These are phyloP conservation scores for Percopsis omiscomaycus DNA, from an alignment of 2,797 vertebrate species.

Conservation along the genomic window DNA sequence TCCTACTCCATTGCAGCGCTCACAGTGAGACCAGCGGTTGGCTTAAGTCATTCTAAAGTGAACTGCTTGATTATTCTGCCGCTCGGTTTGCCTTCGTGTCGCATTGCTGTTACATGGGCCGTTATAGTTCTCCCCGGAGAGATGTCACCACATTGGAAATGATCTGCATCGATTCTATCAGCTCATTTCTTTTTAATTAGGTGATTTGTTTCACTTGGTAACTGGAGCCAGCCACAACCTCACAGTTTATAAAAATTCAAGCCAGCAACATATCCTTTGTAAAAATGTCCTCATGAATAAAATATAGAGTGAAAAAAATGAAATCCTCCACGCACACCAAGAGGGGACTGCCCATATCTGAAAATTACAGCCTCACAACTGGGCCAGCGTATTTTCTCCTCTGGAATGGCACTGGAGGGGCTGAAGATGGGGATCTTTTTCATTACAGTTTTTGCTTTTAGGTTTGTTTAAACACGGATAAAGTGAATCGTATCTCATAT, in stretches of 20 bases:
- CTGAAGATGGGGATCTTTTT: conserved; percentile 14
- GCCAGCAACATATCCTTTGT: conserved; percentile 55
- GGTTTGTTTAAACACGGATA: conserved; percentile 12
- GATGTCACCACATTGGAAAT: conserved; percentile 63
- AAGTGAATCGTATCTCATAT: conserved; percentile 3
- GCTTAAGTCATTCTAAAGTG: conserved; percentile 25
- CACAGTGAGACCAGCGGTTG: background rate
- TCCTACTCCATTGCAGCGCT: conserved; percentile 7
- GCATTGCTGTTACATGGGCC: conserved; percentile 53
- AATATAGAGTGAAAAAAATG: conserved; percentile 50
- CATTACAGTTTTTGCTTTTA: conserved; percentile 16
- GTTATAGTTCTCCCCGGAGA: conserved; percentile 57
- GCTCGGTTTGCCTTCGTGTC: conserved; percentile 36
- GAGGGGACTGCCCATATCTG: conserved; percentile 26
- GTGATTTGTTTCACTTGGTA: conserved; percentile 76
- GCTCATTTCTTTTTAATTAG: conserved; percentile 77
- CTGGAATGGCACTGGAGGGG: conserved; percentile 10
- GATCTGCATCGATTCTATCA: conserved; percentile 72
- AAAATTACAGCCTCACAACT: conserved; percentile 36
- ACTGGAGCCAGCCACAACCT: conserved; percentile 62
- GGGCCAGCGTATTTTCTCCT: conserved; percentile 16
- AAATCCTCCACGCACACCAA: conserved; percentile 5
- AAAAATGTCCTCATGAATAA: conserved; percentile 63
- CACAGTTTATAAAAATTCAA: conserved; percentile 69
- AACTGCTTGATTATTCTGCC: conserved; percentile 17